phyloP scores from a whole-genome alignment of 2,113 vertebrate species.

The Glaucidium brasilianum region DNA sequence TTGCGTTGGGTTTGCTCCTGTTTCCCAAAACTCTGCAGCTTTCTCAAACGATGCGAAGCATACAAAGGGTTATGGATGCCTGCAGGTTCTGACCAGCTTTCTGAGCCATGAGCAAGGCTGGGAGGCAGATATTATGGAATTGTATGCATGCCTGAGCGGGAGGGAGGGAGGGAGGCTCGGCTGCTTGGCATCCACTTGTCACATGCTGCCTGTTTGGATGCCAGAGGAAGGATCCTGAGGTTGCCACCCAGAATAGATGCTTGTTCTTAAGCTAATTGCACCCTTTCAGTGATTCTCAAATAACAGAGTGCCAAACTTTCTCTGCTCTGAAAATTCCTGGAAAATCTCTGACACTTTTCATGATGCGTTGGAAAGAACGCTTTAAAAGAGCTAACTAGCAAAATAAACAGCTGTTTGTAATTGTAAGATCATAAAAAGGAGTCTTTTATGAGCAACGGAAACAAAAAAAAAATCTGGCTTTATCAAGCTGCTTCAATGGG shows the following conservation, averaged over 20 bases:
- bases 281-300: neutral
- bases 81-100: neutral
- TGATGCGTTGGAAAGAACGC: accelerated
- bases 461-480: neutral
- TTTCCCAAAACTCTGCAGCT: neutral
- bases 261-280: slow-evolving; percentile 17
- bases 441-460: neutral
- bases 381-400: neutral
- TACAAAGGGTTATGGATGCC: neutral
- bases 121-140: slow-evolving; percentile 38
- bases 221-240: slow-evolving; percentile 9
- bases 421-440: neutral
- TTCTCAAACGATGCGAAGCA: neutral
- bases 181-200: neutral
- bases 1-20: accelerated
- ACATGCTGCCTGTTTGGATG: neutral
- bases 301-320: neutral
- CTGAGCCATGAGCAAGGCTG: neutral
- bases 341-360: neutral
- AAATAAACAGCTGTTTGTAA: neutral
- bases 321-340: neutral
- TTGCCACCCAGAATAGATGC: slow-evolving; percentile 6
- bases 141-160: slow-evolving; percentile 38
- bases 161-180: slow-evolving; percentile 22
- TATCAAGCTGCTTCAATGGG: neutral